These are phyloP conservation scores for Entelurus aequoreus DNA, from an alignment of 2,113 vertebrate species.

Conservation along the genomic window DNA sequence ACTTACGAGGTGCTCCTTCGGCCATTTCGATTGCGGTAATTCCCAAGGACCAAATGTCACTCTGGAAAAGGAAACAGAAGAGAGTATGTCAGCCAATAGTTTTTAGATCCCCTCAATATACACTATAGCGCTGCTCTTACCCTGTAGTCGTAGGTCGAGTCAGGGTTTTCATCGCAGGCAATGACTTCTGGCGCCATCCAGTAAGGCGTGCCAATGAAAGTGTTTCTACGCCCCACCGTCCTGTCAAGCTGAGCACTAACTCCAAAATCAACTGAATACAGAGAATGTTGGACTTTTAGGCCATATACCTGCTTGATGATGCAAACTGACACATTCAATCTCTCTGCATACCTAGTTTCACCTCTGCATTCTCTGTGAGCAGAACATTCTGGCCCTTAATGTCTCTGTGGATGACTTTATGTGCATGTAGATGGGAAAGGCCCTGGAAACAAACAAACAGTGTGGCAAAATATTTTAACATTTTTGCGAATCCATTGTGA, in stretches of 20 bases:
- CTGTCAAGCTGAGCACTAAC: slow-evolving; percentile 91
- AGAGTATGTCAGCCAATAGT: not conserved
- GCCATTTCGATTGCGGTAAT: slow-evolving; percentile 97
- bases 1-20: slow-evolving; percentile 89
- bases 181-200: slow-evolving; percentile 96
- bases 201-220: slow-evolving; percentile 91
- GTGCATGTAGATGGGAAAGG: slow-evolving; percentile 85
- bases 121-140: slow-evolving; percentile 53
- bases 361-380: slow-evolving; percentile 89
- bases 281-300: not conserved
- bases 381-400: slow-evolving; percentile 93
- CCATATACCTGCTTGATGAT: not conserved
- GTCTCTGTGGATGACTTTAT: slow-evolving; percentile 92
- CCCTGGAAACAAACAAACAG: slow-evolving; percentile 68
- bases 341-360: slow-evolving; percentile 81
- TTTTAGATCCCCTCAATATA: not conserved
- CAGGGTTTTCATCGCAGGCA: slow-evolving; percentile 89
- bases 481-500: too few relatives aligned
- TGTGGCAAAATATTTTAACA: not conserved
- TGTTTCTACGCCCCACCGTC: slow-evolving; percentile 87
- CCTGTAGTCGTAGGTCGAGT: slow-evolving; percentile 91
- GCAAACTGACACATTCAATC: not conserved
- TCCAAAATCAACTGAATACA: slow-evolving; percentile 82
- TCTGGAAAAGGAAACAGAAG: slow-evolving; percentile 63
- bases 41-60: slow-evolving; percentile 90